These are phyloP conservation scores for Diceros bicornis DNA, from an alignment of 2,797 vertebrate species.

Conservation along the genomic window DNA sequence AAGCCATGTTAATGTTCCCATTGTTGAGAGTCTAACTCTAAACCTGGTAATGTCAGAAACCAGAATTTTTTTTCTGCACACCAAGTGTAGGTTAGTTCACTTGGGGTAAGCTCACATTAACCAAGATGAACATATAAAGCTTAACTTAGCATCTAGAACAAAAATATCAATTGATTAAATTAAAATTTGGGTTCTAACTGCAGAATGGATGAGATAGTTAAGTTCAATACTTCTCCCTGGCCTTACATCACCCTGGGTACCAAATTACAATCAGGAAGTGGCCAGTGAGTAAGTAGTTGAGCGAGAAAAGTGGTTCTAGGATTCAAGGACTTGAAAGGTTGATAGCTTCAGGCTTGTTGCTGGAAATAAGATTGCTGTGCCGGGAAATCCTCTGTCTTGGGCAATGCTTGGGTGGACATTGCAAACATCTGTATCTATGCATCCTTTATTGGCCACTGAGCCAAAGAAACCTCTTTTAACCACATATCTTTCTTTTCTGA, in stretches of 20 bases:
- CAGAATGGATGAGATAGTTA: neutral
- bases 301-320: neutral
- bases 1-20: neutral
- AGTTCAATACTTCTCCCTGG: neutral
- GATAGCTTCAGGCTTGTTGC: neutral
- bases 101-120: neutral
- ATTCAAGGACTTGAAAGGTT: neutral
- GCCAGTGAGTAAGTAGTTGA: neutral
- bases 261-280: neutral
- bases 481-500: neutral
- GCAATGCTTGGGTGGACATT: neutral
- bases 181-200: neutral
- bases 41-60: neutral
- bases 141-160: neutral
- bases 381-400: neutral
- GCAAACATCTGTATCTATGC: neutral
- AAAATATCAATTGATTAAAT: slow-evolving; percentile 15
- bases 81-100: neutral
- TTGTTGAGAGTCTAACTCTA: neutral
- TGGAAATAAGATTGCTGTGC: neutral
- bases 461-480: neutral
- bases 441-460: neutral
- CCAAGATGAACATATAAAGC: slow-evolving; percentile 22
- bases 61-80: neutral
- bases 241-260: neutral